phyloP scores from a whole-genome alignment of 2,113 vertebrate genomes.

The Gobius niger region DNA sequence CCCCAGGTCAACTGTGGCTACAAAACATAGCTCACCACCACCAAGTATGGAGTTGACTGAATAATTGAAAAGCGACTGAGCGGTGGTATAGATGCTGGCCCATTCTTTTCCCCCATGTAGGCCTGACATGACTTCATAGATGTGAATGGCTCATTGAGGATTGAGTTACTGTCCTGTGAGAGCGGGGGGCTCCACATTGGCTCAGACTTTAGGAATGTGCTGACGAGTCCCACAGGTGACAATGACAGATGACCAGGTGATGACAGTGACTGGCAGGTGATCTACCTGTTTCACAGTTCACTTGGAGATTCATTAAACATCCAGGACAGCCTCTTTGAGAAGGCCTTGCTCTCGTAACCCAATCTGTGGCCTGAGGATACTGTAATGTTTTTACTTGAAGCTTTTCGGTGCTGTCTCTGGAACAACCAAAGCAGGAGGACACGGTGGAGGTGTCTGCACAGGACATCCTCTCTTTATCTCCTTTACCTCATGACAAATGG shows the following conservation, averaged over 20 bases:
- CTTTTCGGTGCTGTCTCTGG: constrained; percentile 51
- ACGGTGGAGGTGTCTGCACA: constrained; percentile 18
- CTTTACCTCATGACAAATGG: constrained; percentile 76
- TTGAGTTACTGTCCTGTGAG: constrained; percentile 34
- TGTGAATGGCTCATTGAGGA: constrained; percentile 34
- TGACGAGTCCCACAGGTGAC: constrained; percentile 41
- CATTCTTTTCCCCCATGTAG: constrained; percentile 40
- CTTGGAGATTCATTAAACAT: constrained; percentile 72
- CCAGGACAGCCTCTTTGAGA: constrained; percentile 67
- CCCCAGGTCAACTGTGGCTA: no score
- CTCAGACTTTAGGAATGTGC: constrained; percentile 64
- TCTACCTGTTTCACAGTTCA: constrained; percentile 73
- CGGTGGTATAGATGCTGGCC: constrained; percentile 28
- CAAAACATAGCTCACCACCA: no score
- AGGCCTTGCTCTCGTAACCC: constrained; percentile 49
- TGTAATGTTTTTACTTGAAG: constrained; percentile 68
- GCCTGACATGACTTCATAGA: constrained; percentile 29
- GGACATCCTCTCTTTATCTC: constrained; percentile 39
- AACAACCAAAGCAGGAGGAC: constrained; percentile 25
- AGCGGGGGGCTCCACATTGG: constrained; percentile 21
- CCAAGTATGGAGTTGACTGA: no score
- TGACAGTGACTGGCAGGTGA: constrained; percentile 70
- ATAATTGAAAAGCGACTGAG: background rate
- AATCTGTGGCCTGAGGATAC: constrained; percentile 60
- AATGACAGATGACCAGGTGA: constrained; percentile 65